These are phyloP conservation scores for Proterorhinus semilunaris DNA, from an alignment of 2,113 vertebrate genomes.

Conservation along the genomic window DNA sequence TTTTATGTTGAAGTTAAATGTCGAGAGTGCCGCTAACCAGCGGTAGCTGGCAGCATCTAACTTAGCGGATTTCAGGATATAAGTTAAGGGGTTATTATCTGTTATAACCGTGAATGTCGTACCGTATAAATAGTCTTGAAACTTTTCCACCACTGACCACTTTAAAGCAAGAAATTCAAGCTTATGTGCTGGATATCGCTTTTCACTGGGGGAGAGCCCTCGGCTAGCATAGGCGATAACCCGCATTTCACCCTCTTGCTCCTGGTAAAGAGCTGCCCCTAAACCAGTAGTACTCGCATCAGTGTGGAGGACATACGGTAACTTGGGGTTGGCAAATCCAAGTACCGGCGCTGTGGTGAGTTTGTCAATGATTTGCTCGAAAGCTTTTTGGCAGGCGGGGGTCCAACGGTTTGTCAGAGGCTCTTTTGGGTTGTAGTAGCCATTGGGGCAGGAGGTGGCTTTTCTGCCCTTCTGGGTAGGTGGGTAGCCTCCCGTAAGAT, in stretches of 20 bases:
- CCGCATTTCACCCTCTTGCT: not conserved
- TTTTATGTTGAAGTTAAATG: too few species aligned
- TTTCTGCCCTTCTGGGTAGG: not conserved
- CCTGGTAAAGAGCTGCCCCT: not conserved
- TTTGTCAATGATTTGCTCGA: conserved; percentile 1
- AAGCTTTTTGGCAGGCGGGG: not conserved
- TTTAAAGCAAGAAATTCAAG: not conserved
- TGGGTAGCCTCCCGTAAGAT: not conserved
- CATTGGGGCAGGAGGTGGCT: not conserved
- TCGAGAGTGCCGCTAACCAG: too few species aligned
- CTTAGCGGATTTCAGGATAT: too few species aligned
- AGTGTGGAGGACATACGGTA: not conserved
- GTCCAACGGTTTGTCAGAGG: not conserved
- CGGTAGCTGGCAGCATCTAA: too few species aligned
- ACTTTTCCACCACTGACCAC: not conserved
- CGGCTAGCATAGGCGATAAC: not conserved
- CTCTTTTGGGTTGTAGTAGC: not conserved
- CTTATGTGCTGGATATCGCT: not conserved
- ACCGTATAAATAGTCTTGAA: not conserved
- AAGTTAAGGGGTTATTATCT: not conserved
- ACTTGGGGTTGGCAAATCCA: not conserved
- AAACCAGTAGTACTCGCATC: not conserved
- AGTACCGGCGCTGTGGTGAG: not conserved
- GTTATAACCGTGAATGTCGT: not conserved
- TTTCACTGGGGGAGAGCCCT: not conserved